These are phyloP conservation scores for Spermophilus dauricus DNA, from an alignment of 2,113 vertebrate species.

Conservation along the genomic window DNA sequence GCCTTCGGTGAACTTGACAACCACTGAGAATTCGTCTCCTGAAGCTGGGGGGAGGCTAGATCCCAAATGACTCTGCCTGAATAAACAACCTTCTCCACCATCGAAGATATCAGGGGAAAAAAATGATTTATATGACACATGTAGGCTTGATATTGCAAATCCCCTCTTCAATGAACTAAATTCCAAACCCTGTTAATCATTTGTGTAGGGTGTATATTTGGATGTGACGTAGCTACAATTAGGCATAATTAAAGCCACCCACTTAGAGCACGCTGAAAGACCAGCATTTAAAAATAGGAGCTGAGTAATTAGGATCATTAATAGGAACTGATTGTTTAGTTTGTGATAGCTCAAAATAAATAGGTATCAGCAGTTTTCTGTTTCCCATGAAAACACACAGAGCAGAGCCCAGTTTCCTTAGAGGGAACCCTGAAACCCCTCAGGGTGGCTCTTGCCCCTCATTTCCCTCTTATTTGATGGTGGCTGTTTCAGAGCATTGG, in stretches of 20 bases:
- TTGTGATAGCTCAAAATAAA: constrained; percentile 83
- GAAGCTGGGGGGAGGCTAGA: not conserved
- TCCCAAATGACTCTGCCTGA: constrained; percentile 77
- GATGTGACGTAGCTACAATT: constrained; percentile 86
- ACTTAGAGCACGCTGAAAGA: constrained; percentile 87
- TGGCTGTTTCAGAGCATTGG: not conserved
- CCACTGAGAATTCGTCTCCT: not conserved
- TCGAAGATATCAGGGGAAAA: constrained; percentile 79
- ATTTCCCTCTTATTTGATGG: not conserved
- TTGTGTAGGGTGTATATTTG: constrained; percentile 81
- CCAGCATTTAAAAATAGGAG: constrained; percentile 88
- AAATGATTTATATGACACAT: constrained; percentile 77
- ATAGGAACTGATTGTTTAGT: constrained; percentile 84
- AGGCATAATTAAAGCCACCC: constrained; percentile 90
- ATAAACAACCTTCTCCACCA: constrained; percentile 72
- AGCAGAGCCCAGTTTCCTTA: not conserved
- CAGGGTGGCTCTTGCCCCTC: not conserved
- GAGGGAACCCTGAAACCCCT: not conserved
- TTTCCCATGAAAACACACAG: not conserved
- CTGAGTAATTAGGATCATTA: constrained; percentile 88
- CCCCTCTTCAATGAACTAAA: constrained; percentile 84
- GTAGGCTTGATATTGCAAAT: constrained; percentile 79
- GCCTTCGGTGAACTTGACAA: not conserved
- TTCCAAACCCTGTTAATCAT: constrained; percentile 88
- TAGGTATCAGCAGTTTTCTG: constrained; percentile 64